Evolutionary conservation across 1,140 invertebrate species (phyloP).

Genomic region (Potamilus streckersoni): DNA sequence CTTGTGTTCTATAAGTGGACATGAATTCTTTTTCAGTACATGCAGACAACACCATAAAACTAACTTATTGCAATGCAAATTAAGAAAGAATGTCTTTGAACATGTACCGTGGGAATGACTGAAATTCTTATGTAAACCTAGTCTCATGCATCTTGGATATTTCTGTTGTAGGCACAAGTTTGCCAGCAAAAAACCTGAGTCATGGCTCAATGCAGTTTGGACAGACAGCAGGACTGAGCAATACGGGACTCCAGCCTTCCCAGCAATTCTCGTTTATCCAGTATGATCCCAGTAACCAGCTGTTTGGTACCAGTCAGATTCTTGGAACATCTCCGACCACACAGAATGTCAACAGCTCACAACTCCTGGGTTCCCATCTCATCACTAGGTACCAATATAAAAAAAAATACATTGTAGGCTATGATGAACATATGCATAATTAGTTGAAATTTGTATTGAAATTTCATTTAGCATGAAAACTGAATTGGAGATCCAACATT

Average conservation of each 20-base stretch:
- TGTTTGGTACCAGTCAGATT: constrained; percentile 56
- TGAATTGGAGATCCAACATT: neutral
- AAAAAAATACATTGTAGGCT: neutral
- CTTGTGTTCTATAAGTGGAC: too few relatives aligned
- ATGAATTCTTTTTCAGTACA: neutral
- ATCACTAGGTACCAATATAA: constrained; percentile 34
- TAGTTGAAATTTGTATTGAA: neutral
- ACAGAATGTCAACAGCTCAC: constrained; percentile 62
- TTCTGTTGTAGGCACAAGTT: constrained; percentile 10
- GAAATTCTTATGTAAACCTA: neutral
- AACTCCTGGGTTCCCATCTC: constrained; percentile 74
- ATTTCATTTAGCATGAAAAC: neutral
- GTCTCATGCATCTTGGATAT: neutral
- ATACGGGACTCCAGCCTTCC: constrained; percentile 65
- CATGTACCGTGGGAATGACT: neutral
- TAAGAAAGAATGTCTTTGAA: neutral
- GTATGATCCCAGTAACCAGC: constrained; percentile 35
- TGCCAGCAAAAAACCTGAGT: constrained; percentile 17
- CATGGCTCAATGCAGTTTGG: constrained; percentile 21
- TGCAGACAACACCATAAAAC: neutral
- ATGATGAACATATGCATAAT: neutral
- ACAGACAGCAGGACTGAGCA: constrained; percentile 40
- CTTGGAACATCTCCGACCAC: constrained; percentile 53
- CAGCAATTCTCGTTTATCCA: constrained; percentile 39
- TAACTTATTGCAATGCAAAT: neutral